phyloP scores from a whole-genome alignment of 2,888 invertebrate species.

The Leptopterna dolabrata region DNA sequence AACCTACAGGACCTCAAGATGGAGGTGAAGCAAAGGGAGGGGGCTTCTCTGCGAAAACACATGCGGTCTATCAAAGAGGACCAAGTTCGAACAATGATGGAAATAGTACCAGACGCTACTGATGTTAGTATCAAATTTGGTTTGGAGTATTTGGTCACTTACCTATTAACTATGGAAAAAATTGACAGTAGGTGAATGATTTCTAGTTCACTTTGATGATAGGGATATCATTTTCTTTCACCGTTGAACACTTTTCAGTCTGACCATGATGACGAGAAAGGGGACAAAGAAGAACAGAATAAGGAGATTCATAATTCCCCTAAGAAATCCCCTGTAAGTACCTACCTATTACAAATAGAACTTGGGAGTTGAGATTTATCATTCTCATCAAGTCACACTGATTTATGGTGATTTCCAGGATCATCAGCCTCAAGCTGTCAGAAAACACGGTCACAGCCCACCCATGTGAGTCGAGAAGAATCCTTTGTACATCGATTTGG shows the following conservation, averaged over 20 bases:
- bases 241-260: background rate
- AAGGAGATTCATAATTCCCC: background rate
- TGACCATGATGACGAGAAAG: conserved; percentile 19
- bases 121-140: conserved; percentile 18
- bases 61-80: conserved; percentile 55
- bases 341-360: background rate
- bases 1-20: conserved; percentile 46
- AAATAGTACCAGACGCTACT: conserved; percentile 54
- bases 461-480: background rate
- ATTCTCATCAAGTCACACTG: too few species aligned
- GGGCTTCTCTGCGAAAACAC: conserved; percentile 37
- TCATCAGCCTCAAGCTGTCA: background rate
- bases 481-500: background rate
- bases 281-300: background rate
- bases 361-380: too few species aligned
- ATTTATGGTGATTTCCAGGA: background rate
- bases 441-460: background rate
- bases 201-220: background rate
- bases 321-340: background rate
- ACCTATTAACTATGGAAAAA: background rate
- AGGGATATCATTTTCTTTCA: background rate
- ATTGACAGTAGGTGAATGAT: background rate
- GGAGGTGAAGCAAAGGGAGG: conserved; percentile 53
- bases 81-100: conserved; percentile 59
- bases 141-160: background rate